Evolutionary conservation across 2,888 invertebrate species (phyloP).

Genomic region (Platerodrilus igneus): DNA sequence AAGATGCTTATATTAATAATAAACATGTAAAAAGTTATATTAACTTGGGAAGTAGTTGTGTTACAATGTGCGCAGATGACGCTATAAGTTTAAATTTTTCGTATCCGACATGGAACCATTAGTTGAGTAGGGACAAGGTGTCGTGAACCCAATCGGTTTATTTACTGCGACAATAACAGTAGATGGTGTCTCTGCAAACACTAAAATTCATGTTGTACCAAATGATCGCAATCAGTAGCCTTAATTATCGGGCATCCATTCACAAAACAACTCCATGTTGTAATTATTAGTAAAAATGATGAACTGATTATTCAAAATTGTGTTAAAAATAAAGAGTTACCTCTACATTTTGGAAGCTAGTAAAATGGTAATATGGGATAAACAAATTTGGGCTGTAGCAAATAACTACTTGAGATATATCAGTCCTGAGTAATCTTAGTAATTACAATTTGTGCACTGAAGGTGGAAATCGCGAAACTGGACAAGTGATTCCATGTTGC

Average conservation of each 20-base stretch:
- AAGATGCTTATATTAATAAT: conserved; percentile 11
- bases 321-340: conserved; percentile 14
- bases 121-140: conserved; percentile 25
- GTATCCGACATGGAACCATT: conserved; percentile 17
- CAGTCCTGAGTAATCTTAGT: conserved; percentile 9
- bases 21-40: conserved; percentile 9
- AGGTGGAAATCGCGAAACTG: conserved; percentile 21
- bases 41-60: too few relatives aligned
- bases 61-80: conserved; percentile 11
- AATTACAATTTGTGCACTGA: conserved; percentile 18
- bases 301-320: conserved; percentile 17
- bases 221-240: conserved; percentile 24
- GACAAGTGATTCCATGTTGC: conserved; percentile 20
- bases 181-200: conserved; percentile 13
- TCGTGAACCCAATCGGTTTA: conserved; percentile 17
- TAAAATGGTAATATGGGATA: conserved; percentile 9
- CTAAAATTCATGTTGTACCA: conserved; percentile 25
- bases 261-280: conserved; percentile 25
- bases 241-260: conserved; percentile 30
- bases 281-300: conserved; percentile 21
- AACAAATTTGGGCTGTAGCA: conserved; percentile 14
- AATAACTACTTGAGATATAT: conserved; percentile 21
- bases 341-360: conserved; percentile 10
- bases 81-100: conserved; percentile 12
- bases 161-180: conserved; percentile 11